Evolutionary conservation across 1,140 invertebrate genomes (phyloP), one percentile per base, ranked within the genome.

Genomic region (Ceratina japonica): DNA sequence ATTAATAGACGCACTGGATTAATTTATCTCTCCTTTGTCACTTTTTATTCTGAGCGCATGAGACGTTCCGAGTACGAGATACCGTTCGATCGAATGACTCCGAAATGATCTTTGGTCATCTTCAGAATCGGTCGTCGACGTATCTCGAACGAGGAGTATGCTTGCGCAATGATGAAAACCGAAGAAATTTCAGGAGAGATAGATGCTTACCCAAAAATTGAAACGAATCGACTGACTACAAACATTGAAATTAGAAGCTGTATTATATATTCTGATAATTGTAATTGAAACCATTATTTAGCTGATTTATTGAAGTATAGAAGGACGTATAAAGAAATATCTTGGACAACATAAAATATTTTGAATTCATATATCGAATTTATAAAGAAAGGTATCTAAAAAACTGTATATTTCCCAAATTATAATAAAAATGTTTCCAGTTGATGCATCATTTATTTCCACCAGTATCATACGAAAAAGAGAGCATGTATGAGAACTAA

Each of bases 151-250:
- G 3, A 18, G 68, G 49, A 24, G 22, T n/a, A 72, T 1, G 68
- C 68, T 3, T 49, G 75, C 18, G 75, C 75, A 56, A 78, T 78
- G 75, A 78, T 78, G 75, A 78, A 56, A 71, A 72, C n/a, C 71
- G 22, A 20, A 56, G 62, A 16, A 27, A 27, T 22, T 10, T 27
- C 49, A 24, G 8, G 51, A 15, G 44, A 65, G 51, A 75, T 51
- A 15, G 37, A 24, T 10, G 18, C 13, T 44, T 12, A 3, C 20
- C 24, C n/a, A n/a, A n/a, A n/a, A n/a, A n/a, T n/a, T n/a, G n/a
- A n/a, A n/a, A n/a, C n/a, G n/a, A n/a, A n/a, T n/a, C n/a, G n/a
- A n/a, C n/a, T n/a, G n/a, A n/a, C n/a, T n/a, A n/a, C n/a, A n/a
- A n/a, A n/a, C n/a, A n/a, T n/a, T n/a, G n/a, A n/a, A n/a, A n/a